Base-by-base conservation (phyloP, 2,888 invertebrate genomes). In the Auanema freiburgensis region DNA sequence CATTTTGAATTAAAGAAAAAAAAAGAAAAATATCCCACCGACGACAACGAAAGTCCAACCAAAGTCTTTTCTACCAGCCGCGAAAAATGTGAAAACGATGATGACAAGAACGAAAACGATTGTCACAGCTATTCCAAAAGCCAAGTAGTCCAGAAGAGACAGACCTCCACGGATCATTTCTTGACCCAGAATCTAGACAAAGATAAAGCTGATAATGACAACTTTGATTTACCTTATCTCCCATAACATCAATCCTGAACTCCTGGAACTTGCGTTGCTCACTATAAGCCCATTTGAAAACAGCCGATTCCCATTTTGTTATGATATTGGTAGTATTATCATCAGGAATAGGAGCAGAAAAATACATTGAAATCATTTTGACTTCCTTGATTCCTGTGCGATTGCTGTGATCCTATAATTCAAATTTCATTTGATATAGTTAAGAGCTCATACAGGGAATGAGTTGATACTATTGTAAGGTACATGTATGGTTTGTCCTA, bases 91-190 rank as follows among this genome's bases (percentile, higher is more conserved):
- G 41, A 18, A 58, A 40, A 57, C 14, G 12, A 57, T 57, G 12
- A 66, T 59, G 16, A 51, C 46, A 11, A 53, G 33, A 23, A 70
- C 63, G 53, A 67, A 63, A 12, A 65, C 11, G 24, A 59, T n/a
- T 24, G 65, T 67, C 0, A 60, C 24, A 33, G 25, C 23, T 43
- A 67, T 59, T 8, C 70, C 70, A 41, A 55, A 49, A 18, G 57
- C 23, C 14, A 70, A 58, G 51, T 70, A 58, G 1, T 62, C 60
- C 14, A 65, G 54, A 12, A 70, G 60, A 8, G 65, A 59, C 40
- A 65, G 18, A 3, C 65, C 70, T 8, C 65, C 65, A 2, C 65
- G 59, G n/a, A 55, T 42, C 70, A 67, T 66, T 43, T 70, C 69
- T 21, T 50, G 41, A 12, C 61, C 63, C 12, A 70, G 50, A 40